Base-by-base conservation (phyloP, 2,113 vertebrate species). In the Phylloscopus trochilus region DNA sequence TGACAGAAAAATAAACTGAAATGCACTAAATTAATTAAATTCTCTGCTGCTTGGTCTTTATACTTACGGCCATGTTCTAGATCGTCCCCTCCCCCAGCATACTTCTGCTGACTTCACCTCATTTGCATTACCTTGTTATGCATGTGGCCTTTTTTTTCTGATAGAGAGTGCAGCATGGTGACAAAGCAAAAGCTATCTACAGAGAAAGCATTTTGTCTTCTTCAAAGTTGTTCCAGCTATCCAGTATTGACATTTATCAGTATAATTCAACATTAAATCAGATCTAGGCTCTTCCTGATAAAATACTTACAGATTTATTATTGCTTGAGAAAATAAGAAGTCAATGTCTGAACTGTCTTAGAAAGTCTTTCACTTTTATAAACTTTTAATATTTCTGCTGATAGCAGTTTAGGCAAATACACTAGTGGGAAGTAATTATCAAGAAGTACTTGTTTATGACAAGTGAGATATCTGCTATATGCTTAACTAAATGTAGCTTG, bases 131-230 rank as follows among this genome's bases (percentile, higher is more conserved):
- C 95, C 97, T 98, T 97, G 97, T 98, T 97, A 98, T 98, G 97
- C 97, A 98, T 97, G 97, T 92, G 96, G 97, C 97, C 98, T 98
- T 99, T 99, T 99, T 99, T 98, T 99, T 99, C 95, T 95, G 97
- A 97, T 92, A 77, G 6, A 5, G 88, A 94, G 93, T 74, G 92
- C 90, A 95, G 93, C 95, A 98, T 16, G 13, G 90, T 97, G 97
- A 98, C 98, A 98, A 97, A 98, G 95, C 95, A 98, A 97, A 98
- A 97, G 76, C 87, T 91, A 91, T 56, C 74, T 13, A n/a, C 60
- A 72, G 35, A 90, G 88, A 90, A 27, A 90, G 56, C 6, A 11
- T 72, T 76, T 88, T n/a, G 8, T 77, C 52, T 72, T 89, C 83
- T 87, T 95, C 69, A 91, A 96, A 96, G 84, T 90, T 76, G 27